Percentiles rank a stretch among this genome's conserved stretches.
Evolutionary conservation across 2,797 vertebrate genomes (phyloP).

Genomic region (Anas bahamensis): DNA sequence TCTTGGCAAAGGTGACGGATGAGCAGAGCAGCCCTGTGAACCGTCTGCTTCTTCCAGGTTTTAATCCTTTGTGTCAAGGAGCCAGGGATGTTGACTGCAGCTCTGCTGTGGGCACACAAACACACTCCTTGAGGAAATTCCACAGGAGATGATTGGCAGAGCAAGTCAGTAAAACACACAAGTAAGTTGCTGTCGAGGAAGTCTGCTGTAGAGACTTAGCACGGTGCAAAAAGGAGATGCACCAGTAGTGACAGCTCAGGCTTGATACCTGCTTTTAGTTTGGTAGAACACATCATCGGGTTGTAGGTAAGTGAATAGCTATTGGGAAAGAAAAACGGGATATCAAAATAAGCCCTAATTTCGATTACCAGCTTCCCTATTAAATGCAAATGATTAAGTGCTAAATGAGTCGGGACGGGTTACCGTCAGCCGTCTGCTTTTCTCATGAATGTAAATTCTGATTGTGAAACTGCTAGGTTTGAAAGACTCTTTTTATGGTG

Average conservation of each 20-base stretch:
- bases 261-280: neutral
- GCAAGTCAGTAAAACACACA: neutral
- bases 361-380: neutral
- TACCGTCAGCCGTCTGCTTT: neutral
- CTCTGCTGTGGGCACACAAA: neutral
- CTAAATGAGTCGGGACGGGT: constrained; percentile 1
- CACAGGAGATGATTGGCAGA: neutral
- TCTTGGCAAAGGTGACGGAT: neutral
- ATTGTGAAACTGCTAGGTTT: constrained; percentile 13
- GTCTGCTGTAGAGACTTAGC: neutral
- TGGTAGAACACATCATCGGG: neutral
- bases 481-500: neutral
- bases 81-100: neutral
- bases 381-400: neutral
- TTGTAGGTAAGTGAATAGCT: neutral
- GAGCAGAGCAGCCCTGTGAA: neutral
- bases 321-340: neutral
- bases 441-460: constrained; percentile 9
- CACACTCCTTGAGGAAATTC: neutral
- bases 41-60: neutral
- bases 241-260: neutral
- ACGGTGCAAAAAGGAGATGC: neutral
- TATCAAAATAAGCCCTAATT: neutral
- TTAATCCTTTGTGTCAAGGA: neutral
- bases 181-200: neutral